These are phyloP conservation scores for Paramormyrops hopkinsi DNA, from an alignment of 2,797 vertebrate genomes.

Conservation along the genomic window DNA sequence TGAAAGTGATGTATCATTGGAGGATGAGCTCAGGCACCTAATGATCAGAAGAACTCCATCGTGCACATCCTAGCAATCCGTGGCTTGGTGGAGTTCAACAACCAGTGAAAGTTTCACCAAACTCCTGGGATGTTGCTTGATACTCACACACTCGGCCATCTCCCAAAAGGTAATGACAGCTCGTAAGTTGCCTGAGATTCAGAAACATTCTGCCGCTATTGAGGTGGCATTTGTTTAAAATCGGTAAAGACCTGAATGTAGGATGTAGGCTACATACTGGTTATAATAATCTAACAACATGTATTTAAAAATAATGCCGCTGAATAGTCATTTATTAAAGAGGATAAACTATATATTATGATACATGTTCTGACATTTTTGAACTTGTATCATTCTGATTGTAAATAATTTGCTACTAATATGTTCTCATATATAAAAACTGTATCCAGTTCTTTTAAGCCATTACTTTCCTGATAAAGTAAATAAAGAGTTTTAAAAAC, in stretches of 20 bases:
- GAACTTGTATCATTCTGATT: neutral
- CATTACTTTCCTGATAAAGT: neutral
- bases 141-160: neutral
- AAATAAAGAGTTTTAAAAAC: neutral
- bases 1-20: slow-evolving; percentile 59
- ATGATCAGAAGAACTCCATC: slow-evolving; percentile 49
- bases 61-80: neutral
- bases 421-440: neutral
- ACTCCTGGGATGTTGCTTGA: neutral
- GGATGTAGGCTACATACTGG: neutral
- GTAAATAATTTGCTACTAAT: neutral
- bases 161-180: neutral
- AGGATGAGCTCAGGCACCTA: slow-evolving; percentile 48
- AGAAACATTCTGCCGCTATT: neutral
- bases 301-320: neutral
- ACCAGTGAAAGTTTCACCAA: slow-evolving; percentile 55
- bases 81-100: neutral
- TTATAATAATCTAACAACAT: neutral
- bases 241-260: neutral
- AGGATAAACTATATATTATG: neutral
- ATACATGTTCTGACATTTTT: neutral
- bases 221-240: neutral
- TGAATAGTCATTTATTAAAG: neutral
- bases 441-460: neutral
- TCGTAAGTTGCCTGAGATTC: neutral